Evolutionary conservation across 2,113 vertebrate species (phyloP).

Genomic region (Maccullochella peelii): DNA sequence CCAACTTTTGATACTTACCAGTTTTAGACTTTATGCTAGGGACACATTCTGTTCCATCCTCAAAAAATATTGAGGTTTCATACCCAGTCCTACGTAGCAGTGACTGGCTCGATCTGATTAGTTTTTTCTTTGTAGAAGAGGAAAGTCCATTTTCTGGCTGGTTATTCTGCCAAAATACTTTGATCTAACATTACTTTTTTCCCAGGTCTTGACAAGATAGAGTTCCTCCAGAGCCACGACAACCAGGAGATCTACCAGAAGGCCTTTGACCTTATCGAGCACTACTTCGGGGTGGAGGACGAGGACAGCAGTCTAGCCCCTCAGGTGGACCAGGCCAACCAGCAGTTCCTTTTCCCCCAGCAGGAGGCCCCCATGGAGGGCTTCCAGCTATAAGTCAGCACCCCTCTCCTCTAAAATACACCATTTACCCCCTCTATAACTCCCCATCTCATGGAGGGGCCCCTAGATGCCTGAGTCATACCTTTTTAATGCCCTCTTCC

Average conservation of each 20-base stretch:
- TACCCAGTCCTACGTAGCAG: neutral
- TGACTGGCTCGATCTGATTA: neutral
- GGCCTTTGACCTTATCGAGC: conserved; percentile 97
- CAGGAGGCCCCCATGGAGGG: conserved; percentile 98
- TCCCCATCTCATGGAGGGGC: conserved; percentile 16
- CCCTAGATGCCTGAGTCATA: conserved; percentile 20
- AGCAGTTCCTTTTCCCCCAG: conserved; percentile 98
- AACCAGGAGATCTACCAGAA: conserved; percentile 99
- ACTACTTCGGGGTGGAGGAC: conserved; percentile 97
- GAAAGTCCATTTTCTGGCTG: neutral
- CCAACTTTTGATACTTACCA: too few species aligned
- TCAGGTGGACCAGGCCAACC: conserved; percentile 94
- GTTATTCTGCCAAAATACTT: neutral
- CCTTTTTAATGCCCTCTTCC: conserved; percentile 5
- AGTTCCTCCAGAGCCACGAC: conserved; percentile 98
- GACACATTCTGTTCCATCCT: neutral
- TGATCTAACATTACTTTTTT: neutral
- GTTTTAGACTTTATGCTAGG: too few species aligned
- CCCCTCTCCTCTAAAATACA: conserved; percentile 17
- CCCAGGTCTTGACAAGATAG: conserved; percentile 96
- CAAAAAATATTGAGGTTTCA: neutral
- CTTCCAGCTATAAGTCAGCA: conserved; percentile 92
- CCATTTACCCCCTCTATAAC: conserved; percentile 20
- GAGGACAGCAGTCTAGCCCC: conserved; percentile 91
- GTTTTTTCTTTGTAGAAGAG: neutral